phyloP scores from a whole-genome alignment of 1,140 invertebrate genomes.

The Diorhabda sublineata region DNA sequence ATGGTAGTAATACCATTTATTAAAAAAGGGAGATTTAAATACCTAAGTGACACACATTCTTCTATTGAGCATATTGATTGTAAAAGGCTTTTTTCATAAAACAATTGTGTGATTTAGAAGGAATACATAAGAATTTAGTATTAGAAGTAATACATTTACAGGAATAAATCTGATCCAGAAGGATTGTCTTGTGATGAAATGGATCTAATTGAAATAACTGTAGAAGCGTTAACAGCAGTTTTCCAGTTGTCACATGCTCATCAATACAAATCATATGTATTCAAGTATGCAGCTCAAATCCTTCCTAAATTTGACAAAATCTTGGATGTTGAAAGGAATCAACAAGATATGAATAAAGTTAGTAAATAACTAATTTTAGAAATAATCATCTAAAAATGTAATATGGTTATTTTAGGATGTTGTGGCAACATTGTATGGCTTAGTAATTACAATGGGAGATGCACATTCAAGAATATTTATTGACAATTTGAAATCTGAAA shows the following conservation, averaged over 20 bases:
- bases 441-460: slow-evolving; percentile 63
- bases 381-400: background rate
- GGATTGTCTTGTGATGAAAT: slow-evolving; percentile 52
- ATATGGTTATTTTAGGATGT: slow-evolving; percentile 46
- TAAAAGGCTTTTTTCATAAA: too few species aligned
- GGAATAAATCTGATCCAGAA: slow-evolving; percentile 46
- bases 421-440: slow-evolving; percentile 55
- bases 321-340: slow-evolving; percentile 37
- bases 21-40: too few species aligned
- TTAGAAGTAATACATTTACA: slow-evolving; percentile 21
- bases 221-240: slow-evolving; percentile 56
- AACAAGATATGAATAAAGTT: slow-evolving; percentile 40
- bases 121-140: too few species aligned
- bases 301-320: slow-evolving; percentile 46
- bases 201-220: slow-evolving; percentile 56
- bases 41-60: too few species aligned
- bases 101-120: too few species aligned
- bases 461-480: slow-evolving; percentile 61
- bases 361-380: slow-evolving; percentile 9
- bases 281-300: slow-evolving; percentile 38
- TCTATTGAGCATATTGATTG: too few species aligned
- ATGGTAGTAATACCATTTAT: too few species aligned
- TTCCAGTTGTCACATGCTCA: slow-evolving; percentile 40
- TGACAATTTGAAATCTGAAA: slow-evolving; percentile 48
- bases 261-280: slow-evolving; percentile 38